Conservation (phyloP, 2,888 invertebrate genomes). For the Aleiodes alternator region DNA sequence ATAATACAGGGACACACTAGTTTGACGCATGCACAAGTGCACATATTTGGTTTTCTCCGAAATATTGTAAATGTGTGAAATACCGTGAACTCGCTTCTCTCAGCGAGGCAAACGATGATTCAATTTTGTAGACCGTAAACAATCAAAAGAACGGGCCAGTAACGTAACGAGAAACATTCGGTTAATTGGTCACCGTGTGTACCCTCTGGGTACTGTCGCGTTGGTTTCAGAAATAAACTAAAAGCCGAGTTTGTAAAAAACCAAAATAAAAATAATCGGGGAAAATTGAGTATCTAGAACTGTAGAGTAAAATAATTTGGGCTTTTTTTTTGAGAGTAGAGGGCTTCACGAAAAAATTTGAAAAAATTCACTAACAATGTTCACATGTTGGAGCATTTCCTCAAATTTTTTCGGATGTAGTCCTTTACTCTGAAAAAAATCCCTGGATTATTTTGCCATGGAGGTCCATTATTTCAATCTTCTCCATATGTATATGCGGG, state of each 20-base stretch:
- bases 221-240: constrained; percentile 43
- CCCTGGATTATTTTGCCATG: no score
- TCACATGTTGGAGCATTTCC: no score
- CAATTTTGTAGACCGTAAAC: constrained; percentile 52
- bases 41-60: constrained; percentile 16
- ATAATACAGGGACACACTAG: background rate
- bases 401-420: no score
- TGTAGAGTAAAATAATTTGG: no score
- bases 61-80: constrained; percentile 30
- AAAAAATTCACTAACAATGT: no score
- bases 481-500: no score
- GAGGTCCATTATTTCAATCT: no score
- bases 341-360: background rate
- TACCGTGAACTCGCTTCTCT: constrained; percentile 19
- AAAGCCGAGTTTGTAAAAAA: constrained; percentile 36
- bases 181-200: constrained; percentile 56
- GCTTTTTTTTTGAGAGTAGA: no score
- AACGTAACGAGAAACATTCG: constrained; percentile 53
- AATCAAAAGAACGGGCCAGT: constrained; percentile 53
- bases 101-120: constrained; percentile 42
- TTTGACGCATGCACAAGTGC: constrained; percentile 1
- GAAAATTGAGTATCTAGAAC: no score
- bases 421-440: no score
- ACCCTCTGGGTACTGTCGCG: constrained; percentile 49
- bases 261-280: constrained; percentile 9